Evolutionary conservation across 2,888 invertebrate genomes (phyloP), one percentile per base, ranked within the genome.

Genomic region (Nowickia ferox): DNA sequence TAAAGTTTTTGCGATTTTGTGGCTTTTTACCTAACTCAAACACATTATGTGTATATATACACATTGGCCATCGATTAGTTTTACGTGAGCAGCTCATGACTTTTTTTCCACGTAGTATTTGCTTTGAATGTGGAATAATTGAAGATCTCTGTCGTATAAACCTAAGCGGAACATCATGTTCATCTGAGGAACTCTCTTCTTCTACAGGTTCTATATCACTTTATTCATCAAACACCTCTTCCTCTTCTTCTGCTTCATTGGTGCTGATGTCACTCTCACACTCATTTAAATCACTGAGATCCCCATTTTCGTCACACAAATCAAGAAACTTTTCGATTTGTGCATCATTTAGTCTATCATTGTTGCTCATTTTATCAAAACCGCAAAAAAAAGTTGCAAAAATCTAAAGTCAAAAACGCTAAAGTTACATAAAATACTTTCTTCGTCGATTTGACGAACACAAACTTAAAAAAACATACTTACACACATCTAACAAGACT

Each of bases 281-380:
- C 15, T 57, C 57, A 11, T 57, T 11, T 57, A 57, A 57, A 19
- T 57, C 15, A 57, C 17, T 51, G 8, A 17, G 17, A 51, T 51
- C 51, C 8, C 51, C n/a, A 51, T 19, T 53, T 4, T 53, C 53
- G n/a, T 53, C 53, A 53, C 53, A 19, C 17, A 53, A 53, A 53
- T 15, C 57, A 57, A 57, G 57, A 30, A 57, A 57, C 11, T 57
- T 57, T 11, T 57, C 57, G 8, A 57, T 57, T 57, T 57, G 11
- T 22, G 11, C 30, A 11, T 55, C 55, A 55, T 55, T 57, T 57
- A 38, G 5, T 57, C 11, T 30, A 2, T 30, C 5, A 15, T 15
- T 57, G 30, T 10, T 53, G 17, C 10, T 53, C 53, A 53, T 53
- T 19, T n/a, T n/a, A n/a, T n/a, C n/a, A n/a, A n/a, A n/a, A 2